These are phyloP conservation scores for Tapera naevia DNA, from an alignment of 2,797 vertebrate species.

Conservation along the genomic window DNA sequence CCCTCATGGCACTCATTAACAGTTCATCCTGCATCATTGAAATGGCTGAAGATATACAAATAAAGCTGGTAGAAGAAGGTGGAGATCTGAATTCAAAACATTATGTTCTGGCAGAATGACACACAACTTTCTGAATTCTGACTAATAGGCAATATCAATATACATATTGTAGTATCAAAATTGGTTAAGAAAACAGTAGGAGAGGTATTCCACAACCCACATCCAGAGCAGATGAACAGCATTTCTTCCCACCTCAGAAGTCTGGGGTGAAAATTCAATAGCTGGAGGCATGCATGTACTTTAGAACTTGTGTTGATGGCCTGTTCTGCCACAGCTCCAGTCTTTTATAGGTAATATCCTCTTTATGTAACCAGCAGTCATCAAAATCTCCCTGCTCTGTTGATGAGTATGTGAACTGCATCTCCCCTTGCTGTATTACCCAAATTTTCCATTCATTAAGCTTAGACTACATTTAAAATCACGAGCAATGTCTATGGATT, in stretches of 20 bases:
- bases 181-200: background rate
- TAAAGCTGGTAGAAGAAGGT: background rate
- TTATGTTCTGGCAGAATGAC: background rate
- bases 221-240: background rate
- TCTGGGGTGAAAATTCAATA: background rate
- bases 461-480: slow-evolving; percentile 55
- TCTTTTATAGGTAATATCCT: background rate
- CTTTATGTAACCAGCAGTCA: background rate
- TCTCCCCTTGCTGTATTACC: slow-evolving; percentile 31
- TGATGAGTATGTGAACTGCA: slow-evolving; percentile 40
- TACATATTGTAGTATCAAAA: background rate
- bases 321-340: background rate
- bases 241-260: background rate
- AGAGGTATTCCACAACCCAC: background rate
- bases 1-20: background rate
- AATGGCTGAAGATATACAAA: background rate
- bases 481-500: slow-evolving; percentile 44
- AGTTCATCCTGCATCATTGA: background rate
- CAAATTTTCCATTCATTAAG: slow-evolving; percentile 61
- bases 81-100: background rate
- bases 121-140: background rate
- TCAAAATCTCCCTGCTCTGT: background rate
- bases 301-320: background rate
- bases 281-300: background rate
- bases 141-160: background rate